Percentiles rank a stretch among this genome's conserved stretches.
These are phyloP conservation scores for Cygnus buccinator DNA, from an alignment of 2,113 vertebrate species.

Conservation along the genomic window DNA sequence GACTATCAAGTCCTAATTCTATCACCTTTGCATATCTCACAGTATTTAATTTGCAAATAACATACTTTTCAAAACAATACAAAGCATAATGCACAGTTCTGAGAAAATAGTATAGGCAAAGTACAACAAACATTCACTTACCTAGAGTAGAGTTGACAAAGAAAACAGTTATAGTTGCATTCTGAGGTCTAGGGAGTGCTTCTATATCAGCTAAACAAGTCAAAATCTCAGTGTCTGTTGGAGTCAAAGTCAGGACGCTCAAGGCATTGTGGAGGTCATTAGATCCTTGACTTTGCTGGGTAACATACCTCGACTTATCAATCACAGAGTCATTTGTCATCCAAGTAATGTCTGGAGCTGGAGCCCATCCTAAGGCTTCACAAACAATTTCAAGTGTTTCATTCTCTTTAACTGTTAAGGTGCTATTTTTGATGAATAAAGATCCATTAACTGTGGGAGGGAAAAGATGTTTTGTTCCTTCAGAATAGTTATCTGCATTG, in stretches of 20 bases:
- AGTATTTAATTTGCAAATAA: background rate
- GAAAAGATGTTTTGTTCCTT: conserved; percentile 68
- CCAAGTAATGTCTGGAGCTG: conserved; percentile 83
- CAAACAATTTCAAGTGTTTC: conserved; percentile 79
- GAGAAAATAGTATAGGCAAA: background rate
- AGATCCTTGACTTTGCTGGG: conserved; percentile 50
- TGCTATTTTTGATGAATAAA: conserved; percentile 74
- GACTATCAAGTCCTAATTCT: background rate
- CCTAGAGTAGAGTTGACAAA: conserved; percentile 69
- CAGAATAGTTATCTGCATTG: background rate
- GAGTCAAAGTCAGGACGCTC: conserved; percentile 79
- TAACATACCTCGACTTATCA: conserved; percentile 73
- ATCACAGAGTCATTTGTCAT: conserved; percentile 67
- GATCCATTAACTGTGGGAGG: conserved; percentile 81
- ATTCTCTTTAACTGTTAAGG: conserved; percentile 72
- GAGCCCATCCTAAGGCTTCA: conserved; percentile 81
- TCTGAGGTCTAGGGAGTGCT: conserved; percentile 72
- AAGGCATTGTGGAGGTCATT: conserved; percentile 64
- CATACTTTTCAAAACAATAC: background rate
- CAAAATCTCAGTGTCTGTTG: conserved; percentile 72
- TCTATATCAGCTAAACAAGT: conserved; percentile 83
- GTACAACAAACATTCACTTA: conserved; percentile 56
- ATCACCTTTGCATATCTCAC: background rate
- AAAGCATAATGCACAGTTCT: background rate
- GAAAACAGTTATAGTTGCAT: conserved; percentile 72